Evolutionary conservation across 2,113 vertebrate genomes (phyloP), one percentile per base, ranked within the genome.

Genomic region (Eurypyga helias): DNA sequence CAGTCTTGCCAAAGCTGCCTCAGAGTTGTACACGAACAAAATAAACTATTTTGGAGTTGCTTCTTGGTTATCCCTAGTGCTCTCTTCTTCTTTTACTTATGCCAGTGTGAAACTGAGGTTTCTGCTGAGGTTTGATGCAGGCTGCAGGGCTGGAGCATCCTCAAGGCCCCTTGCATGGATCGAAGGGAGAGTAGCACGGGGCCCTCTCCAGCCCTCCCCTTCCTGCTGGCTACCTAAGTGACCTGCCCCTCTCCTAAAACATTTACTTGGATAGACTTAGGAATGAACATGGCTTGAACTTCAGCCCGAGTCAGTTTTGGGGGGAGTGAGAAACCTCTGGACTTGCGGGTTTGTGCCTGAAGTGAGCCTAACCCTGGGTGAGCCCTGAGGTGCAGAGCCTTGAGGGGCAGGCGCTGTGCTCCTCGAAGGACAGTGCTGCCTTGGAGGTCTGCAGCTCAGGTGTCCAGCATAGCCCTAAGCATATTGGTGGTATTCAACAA

Each of bases 401-500:
- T 4, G 5, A 46, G 17, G 29, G 11, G 9, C 0, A 2, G 51
- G 23, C 1, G 6, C 23, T 7, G 4, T 3, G 8, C 25, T 87
- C 46, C 52, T 67, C 45, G 43, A 48, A 79, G 26, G 26, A 61
- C 15, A 49, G 36, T 85, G 85, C 90, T 48, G 11, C 7, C 41
- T 88, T 11, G 10, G 9, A 29, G 13, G 13, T 13, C 55, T 38
- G 18, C 8, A 7, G 19, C 17, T 76, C 29, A 38, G 41, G 20
- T 38, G 38, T 73, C 72, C 72, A 55, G 38, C 29, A 48, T 9
- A 51, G 12, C 15, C 64, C 34, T 81, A 14, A 45, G 15, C 21
- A 45, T 61, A 45, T n/a, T 81, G 9, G 26, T 11, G 3, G 14
- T 24, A 31, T 81, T 83, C 73, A 93, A 70, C 45, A 80, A 61